These are phyloP conservation scores for Danaus chrysippus DNA, from an alignment of 2,888 invertebrate species.

Conservation along the genomic window DNA sequence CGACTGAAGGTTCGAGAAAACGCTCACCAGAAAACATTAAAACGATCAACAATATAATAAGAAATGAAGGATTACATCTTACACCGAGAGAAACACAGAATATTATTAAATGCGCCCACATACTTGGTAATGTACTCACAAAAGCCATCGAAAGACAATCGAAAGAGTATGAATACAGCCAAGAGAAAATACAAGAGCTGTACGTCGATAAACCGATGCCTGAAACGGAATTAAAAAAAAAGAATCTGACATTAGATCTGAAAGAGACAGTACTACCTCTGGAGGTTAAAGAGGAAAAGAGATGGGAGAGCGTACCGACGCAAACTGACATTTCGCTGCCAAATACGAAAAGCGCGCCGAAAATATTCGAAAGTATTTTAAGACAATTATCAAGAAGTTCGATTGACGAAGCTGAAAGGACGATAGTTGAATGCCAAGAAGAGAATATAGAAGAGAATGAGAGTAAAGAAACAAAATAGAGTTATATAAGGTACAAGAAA, in stretches of 20 bases:
- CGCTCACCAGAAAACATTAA: conserved; percentile 57
- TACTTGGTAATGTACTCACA: conserved; percentile 58
- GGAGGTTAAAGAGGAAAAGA: conserved; percentile 48
- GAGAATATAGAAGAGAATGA: conserved; percentile 17
- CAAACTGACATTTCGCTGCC: conserved; percentile 65
- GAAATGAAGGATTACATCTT: conserved; percentile 59
- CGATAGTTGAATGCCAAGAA: conserved; percentile 15
- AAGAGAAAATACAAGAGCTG: conserved; percentile 40
- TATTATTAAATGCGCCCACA: conserved; percentile 68
- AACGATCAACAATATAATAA: conserved; percentile 53
- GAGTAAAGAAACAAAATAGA: conserved; percentile 10
- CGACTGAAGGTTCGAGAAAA: conserved; percentile 49
- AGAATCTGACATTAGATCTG: conserved; percentile 56
- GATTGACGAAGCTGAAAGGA: conserved; percentile 43
- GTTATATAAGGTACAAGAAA: not conserved
- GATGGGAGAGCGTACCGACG: conserved; percentile 48
- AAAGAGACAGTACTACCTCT: conserved; percentile 57
- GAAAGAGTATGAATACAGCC: conserved; percentile 37
- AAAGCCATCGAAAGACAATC: conserved; percentile 61
- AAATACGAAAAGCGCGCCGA: conserved; percentile 72
- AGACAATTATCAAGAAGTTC: conserved; percentile 64
- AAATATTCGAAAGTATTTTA: conserved; percentile 68
- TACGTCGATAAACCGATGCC: conserved; percentile 28
- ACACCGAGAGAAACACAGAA: conserved; percentile 65
- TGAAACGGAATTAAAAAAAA: conserved; percentile 47